phyloP scores from a whole-genome alignment of 2,113 vertebrate genomes.

The Rhegmatorhina hoffmannsi region DNA sequence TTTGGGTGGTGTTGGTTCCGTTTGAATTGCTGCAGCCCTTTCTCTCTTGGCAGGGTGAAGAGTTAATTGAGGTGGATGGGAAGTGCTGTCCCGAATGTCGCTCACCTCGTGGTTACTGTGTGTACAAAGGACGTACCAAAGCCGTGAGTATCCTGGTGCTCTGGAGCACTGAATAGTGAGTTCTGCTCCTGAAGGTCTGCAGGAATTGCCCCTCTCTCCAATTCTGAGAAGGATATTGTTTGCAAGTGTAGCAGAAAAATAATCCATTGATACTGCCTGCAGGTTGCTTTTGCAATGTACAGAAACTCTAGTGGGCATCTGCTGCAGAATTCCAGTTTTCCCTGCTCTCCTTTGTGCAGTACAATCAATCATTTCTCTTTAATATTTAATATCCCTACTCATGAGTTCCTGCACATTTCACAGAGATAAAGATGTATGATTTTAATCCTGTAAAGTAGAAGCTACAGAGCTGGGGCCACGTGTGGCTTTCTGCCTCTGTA shows the following conservation, averaged over 20 bases:
- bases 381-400: neutral
- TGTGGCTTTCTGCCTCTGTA: neutral
- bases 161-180: neutral
- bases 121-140: conserved; percentile 75
- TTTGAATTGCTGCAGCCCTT: conserved; percentile 4
- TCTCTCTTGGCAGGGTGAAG: conserved; percentile 81
- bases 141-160: conserved; percentile 78
- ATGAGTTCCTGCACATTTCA: neutral
- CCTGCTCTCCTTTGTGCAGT: neutral
- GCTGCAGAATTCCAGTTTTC: neutral
- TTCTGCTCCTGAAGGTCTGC: neutral
- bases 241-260: neutral
- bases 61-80: conserved; percentile 81
- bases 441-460: neutral
- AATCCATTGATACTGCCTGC: neutral
- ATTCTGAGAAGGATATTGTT: neutral
- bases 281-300: neutral
- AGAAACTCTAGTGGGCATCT: neutral
- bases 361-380: neutral
- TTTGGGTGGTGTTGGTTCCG: neutral
- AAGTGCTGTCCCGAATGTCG: conserved; percentile 93
- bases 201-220: neutral
- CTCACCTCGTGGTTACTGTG: conserved; percentile 74
- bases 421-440: neutral
- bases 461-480: neutral